Percentiles rank a stretch among this genome's conserved stretches.
Evolutionary conservation across 1,140 invertebrate species (phyloP).

Genomic region (Periplaneta americana): DNA sequence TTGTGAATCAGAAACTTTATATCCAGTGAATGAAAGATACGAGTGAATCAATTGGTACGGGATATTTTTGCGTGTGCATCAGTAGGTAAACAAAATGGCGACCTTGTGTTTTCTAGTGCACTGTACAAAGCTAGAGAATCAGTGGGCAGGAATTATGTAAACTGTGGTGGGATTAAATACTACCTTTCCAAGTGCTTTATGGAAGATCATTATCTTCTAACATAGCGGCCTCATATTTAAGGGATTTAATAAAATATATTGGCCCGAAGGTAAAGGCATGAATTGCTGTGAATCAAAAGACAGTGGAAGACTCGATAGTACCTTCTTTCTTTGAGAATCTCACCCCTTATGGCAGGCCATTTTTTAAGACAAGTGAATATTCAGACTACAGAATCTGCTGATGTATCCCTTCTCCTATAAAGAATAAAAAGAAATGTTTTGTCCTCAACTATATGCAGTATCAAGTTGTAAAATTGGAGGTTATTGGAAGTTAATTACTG

Average conservation of each 20-base stretch:
- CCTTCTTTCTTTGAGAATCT: background rate
- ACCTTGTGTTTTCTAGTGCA: constrained; percentile 1
- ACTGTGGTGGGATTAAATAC: background rate
- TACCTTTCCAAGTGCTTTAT: constrained; percentile 16
- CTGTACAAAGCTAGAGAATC: background rate
- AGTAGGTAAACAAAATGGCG: background rate
- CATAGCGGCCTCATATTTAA: constrained; percentile 1
- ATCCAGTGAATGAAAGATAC: background rate
- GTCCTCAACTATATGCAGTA: no score
- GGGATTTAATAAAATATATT: background rate
- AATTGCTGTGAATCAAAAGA: background rate
- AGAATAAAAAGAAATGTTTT: no score
- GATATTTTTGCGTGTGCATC: background rate
- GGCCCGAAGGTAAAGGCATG: background rate
- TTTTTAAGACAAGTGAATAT: background rate
- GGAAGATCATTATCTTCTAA: constrained; percentile 15
- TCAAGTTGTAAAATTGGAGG: no score
- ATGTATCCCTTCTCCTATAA: background rate
- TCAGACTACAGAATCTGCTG: background rate
- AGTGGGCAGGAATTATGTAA: background rate
- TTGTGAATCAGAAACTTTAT: background rate
- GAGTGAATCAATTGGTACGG: background rate
- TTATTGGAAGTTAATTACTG: no score
- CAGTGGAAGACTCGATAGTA: background rate
- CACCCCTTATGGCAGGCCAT: background rate